phyloP scores from a whole-genome alignment of 2,113 vertebrate species.

The Vulpes ferrilata region DNA sequence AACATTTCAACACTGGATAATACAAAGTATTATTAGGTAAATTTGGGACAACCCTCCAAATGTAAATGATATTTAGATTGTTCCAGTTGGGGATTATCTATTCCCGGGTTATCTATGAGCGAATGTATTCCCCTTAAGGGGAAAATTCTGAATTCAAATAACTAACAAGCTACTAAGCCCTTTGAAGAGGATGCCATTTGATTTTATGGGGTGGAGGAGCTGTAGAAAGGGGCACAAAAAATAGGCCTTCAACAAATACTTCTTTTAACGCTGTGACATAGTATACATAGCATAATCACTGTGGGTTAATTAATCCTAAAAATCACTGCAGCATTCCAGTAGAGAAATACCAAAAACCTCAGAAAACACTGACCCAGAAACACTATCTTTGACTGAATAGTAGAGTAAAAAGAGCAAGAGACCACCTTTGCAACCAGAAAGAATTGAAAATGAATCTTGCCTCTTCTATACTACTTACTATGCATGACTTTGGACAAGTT shows the following conservation, averaged over 20 bases:
- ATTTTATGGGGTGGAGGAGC: slow-evolving; percentile 8
- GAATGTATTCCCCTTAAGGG: neutral
- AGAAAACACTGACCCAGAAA: neutral
- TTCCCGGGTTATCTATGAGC: slow-evolving; percentile 4
- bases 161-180: slow-evolving; percentile 7
- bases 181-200: slow-evolving; percentile 46
- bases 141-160: slow-evolving; percentile 40
- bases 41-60: slow-evolving; percentile 10
- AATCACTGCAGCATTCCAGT: neutral
- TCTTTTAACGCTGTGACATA: neutral
- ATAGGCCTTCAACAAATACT: neutral
- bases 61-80: slow-evolving; percentile 42
- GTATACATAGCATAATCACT: neutral
- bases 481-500: neutral
- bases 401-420: neutral
- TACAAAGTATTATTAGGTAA: slow-evolving; percentile 8
- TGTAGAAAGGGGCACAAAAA: neutral
- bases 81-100: neutral
- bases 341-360: neutral
- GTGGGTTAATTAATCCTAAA: slow-evolving; percentile 5
- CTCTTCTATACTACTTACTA: neutral
- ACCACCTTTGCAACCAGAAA: neutral
- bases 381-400: neutral
- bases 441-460: neutral
- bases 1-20: slow-evolving; percentile 39